phyloP scores from a whole-genome alignment of 2,888 invertebrate genomes.

The Meiosimyza decipiens region DNA sequence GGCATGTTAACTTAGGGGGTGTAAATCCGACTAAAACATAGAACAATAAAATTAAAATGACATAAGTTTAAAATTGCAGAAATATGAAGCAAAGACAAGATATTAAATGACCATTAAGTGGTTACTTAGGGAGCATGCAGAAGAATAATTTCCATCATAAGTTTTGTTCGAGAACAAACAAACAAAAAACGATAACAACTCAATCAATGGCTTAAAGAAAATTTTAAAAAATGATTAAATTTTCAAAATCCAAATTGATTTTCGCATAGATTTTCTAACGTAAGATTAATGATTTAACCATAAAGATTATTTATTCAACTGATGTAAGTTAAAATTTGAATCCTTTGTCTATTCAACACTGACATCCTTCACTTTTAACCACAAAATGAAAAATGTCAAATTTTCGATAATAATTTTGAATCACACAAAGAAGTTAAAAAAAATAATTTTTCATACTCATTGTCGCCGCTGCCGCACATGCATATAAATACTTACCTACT shows the following conservation, averaged over 20 bases:
- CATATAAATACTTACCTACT: too few species aligned
- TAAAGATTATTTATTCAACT: too few species aligned
- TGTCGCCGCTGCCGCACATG: neutral
- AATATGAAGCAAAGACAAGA: neutral
- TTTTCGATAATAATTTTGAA: too few species aligned
- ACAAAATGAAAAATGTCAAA: too few species aligned
- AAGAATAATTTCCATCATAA: neutral
- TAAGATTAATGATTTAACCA: too few species aligned
- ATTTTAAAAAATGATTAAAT: too few species aligned
- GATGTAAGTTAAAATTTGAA: too few species aligned
- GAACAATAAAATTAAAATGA: neutral
- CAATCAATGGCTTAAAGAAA: neutral
- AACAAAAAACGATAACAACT: neutral
- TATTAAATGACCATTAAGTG: slow-evolving; percentile 21
- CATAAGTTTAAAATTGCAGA: neutral
- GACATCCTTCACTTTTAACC: too few species aligned
- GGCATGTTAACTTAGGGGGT: neutral
- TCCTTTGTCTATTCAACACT: too few species aligned
- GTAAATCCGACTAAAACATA: neutral
- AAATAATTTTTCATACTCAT: neutral
- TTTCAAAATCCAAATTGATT: too few species aligned
- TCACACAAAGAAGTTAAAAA: neutral
- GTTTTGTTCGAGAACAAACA: neutral
- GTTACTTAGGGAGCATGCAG: neutral
- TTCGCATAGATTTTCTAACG: too few species aligned